These are phyloP conservation scores for Magallana nippona DNA, from an alignment of 2,888 invertebrate genomes.

Conservation along the genomic window DNA sequence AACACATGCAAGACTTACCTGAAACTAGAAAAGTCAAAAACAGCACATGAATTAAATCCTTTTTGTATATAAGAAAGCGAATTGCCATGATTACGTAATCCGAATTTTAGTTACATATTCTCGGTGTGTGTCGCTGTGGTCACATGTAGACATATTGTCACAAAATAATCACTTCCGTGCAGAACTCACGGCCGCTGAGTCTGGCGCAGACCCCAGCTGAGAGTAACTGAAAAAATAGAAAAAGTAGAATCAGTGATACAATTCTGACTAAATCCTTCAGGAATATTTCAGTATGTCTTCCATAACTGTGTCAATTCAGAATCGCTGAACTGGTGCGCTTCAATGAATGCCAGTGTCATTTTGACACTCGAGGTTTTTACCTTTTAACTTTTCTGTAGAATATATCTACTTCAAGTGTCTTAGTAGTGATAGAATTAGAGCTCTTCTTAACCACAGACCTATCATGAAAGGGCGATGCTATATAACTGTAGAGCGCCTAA, in stretches of 20 bases:
- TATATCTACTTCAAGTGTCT: constrained; percentile 11
- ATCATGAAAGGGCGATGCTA: not conserved
- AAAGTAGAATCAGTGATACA: not conserved
- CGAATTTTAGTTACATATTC: constrained; percentile 22
- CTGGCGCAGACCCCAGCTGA: not conserved
- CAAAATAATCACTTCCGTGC: not conserved
- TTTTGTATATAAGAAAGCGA: not conserved
- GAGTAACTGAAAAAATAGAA: not conserved
- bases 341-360: not conserved
- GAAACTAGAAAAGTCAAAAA: not conserved
- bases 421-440: not conserved
- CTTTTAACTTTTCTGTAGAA: constrained; percentile 23
- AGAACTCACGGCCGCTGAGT: not conserved
- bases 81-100: constrained; percentile 24
- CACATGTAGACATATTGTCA: constrained; percentile 21
- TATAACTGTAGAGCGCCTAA: not conserved
- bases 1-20: not conserved
- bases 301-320: constrained; percentile 7
- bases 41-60: constrained; percentile 15
- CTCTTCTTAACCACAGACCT: not conserved
- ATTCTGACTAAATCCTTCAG: not conserved
- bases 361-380: constrained; percentile 9
- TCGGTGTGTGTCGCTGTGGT: constrained; percentile 2
- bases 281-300: not conserved
- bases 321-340: not conserved